phyloP scores from a whole-genome alignment of 1,140 invertebrate genomes.

The Psilanteris sp. region DNA sequence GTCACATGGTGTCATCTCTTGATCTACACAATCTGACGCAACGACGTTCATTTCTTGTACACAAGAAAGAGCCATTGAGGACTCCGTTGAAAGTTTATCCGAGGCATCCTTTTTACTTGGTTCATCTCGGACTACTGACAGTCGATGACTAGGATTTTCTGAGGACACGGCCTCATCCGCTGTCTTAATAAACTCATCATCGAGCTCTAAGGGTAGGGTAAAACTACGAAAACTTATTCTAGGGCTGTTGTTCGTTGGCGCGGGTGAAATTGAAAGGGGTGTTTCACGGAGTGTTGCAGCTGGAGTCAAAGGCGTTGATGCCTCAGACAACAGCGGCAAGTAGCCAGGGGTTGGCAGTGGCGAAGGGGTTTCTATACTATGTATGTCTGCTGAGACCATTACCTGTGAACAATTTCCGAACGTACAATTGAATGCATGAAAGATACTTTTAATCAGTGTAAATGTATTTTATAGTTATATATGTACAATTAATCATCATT shows the following conservation, averaged over 20 bases:
- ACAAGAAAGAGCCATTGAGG: constrained; percentile 42
- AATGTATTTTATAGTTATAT: no score
- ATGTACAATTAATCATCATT: no score
- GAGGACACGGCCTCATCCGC: constrained; percentile 63
- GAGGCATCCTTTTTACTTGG: constrained; percentile 8
- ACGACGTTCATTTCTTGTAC: constrained; percentile 44
- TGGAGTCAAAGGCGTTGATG: constrained; percentile 75
- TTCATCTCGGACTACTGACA: constrained; percentile 65
- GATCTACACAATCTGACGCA: constrained; percentile 65
- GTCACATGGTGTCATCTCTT: constrained; percentile 75
- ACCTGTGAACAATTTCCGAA: constrained; percentile 68
- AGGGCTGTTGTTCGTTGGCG: constrained; percentile 70
- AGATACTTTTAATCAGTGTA: no score
- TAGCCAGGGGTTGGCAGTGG: constrained; percentile 77
- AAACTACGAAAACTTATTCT: constrained; percentile 79
- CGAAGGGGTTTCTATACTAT: constrained; percentile 77
- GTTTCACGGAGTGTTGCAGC: constrained; percentile 72
- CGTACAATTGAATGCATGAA: no score
- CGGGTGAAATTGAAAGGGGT: constrained; percentile 70
- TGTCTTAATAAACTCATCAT: constrained; percentile 62
- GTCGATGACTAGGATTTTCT: constrained; percentile 73
- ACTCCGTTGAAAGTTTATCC: constrained; percentile 32
- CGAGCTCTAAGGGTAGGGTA: constrained; percentile 74
- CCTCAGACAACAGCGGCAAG: constrained; percentile 75
- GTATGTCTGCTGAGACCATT: constrained; percentile 77